These are phyloP conservation scores for Acrocera orbiculus DNA, from an alignment of 2,888 invertebrate genomes.

Conservation along the genomic window DNA sequence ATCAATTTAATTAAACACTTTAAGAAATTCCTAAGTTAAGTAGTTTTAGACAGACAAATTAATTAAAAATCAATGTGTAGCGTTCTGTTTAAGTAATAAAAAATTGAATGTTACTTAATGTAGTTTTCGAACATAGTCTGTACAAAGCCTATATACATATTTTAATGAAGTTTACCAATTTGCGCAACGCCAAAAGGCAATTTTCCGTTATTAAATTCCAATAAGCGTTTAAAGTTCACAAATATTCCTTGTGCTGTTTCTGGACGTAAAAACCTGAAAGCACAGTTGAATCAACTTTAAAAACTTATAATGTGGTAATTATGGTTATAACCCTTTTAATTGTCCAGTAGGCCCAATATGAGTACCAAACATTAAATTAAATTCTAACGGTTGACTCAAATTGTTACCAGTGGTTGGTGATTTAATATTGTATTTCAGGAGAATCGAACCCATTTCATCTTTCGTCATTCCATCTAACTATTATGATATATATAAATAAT, in stretches of 20 bases:
- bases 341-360: constrained; percentile 94
- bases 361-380: constrained; percentile 98
- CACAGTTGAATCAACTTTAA: neutral
- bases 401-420: constrained; percentile 92
- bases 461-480: constrained; percentile 80
- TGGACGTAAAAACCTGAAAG: constrained; percentile 65
- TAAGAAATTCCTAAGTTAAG: too few relatives aligned
- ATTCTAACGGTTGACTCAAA: constrained; percentile 87
- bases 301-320: neutral
- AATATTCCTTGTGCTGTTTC: constrained; percentile 99
- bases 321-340: constrained; percentile 55
- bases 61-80: too few relatives aligned
- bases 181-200: constrained; percentile 98
- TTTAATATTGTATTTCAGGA: constrained; percentile 79
- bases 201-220: constrained; percentile 93
- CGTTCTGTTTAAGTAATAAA: too few relatives aligned
- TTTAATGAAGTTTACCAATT: constrained; percentile 46
- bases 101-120: too few relatives aligned
- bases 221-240: constrained; percentile 93
- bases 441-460: constrained; percentile 69
- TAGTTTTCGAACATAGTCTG: too few relatives aligned
- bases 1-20: too few relatives aligned
- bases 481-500: constrained; percentile 11
- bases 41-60: too few relatives aligned
- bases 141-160: too few relatives aligned